Evolutionary conservation across 2,797 vertebrate species (phyloP).

Genomic region (Onychomys torridus): DNA sequence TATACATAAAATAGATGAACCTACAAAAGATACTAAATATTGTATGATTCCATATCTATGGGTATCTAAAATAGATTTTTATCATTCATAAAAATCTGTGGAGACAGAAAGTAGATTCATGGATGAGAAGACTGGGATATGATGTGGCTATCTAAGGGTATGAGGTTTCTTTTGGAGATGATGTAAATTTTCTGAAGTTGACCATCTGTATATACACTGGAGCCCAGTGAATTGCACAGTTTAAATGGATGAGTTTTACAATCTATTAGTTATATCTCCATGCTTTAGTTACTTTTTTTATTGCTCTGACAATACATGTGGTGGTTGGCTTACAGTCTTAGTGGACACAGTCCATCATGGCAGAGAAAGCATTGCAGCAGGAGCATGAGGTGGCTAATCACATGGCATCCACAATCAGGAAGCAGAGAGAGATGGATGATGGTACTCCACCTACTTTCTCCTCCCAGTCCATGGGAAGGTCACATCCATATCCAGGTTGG

Average conservation of each 20-base stretch:
- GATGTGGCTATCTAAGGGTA: not conserved
- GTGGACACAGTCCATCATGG: not conserved
- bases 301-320: not conserved
- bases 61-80: not conserved
- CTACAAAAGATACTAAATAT: not conserved
- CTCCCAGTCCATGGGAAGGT: too few relatives aligned
- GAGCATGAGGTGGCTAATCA: not conserved
- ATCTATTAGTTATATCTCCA: not conserved
- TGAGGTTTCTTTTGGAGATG: not conserved
- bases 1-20: not conserved
- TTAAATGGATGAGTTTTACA: not conserved
- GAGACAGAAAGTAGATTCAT: not conserved
- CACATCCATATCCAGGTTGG: not conserved
- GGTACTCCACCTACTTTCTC: not conserved
- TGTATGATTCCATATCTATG: conserved; percentile 3
- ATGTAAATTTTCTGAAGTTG: conserved; percentile 50
- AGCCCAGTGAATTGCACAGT: not conserved
- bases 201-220: not conserved
- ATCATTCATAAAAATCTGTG: conserved; percentile 1
- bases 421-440: not conserved
- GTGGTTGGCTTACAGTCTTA: not conserved
- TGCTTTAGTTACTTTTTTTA: not conserved
- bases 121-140: not conserved
- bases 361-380: not conserved
- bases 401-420: not conserved